Evolutionary conservation across 1,140 invertebrate species (phyloP).

Genomic region (Platorchestia sp.): DNA sequence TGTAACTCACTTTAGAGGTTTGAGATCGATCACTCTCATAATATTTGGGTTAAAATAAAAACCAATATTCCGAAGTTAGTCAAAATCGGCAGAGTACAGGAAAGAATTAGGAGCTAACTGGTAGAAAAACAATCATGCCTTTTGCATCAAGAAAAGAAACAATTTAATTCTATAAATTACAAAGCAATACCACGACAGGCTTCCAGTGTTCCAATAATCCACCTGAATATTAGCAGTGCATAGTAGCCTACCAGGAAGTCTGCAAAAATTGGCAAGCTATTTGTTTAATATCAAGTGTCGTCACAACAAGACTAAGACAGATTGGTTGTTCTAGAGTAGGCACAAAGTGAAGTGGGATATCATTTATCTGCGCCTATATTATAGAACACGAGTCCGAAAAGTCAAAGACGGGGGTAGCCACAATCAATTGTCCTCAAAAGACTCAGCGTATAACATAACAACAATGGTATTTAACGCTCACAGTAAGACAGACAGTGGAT

Average conservation of each 20-base stretch:
- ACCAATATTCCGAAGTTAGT: neutral
- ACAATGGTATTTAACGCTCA: neutral
- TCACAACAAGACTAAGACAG: neutral
- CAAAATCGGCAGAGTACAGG: neutral
- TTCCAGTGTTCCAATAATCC: neutral
- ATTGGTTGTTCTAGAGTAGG: neutral
- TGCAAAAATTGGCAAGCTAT: no score
- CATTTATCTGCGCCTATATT: neutral
- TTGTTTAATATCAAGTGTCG: neutral
- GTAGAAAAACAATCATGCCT: neutral
- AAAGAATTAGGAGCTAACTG: neutral
- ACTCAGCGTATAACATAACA: neutral
- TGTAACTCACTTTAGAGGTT: neutral
- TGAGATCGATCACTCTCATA: neutral
- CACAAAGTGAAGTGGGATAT: neutral
- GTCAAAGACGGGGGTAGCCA: neutral
- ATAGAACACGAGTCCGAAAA: neutral
- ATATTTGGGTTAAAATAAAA: neutral
- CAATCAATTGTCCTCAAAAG: neutral
- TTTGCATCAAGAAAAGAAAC: neutral
- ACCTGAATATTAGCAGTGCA: neutral
- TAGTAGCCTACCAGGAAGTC: neutral
- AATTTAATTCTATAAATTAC: neutral
- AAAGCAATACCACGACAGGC: neutral
- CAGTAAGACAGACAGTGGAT: neutral